Conservation (phyloP, 2,888 invertebrate genomes). For the Cantharis flavilabris region DNA sequence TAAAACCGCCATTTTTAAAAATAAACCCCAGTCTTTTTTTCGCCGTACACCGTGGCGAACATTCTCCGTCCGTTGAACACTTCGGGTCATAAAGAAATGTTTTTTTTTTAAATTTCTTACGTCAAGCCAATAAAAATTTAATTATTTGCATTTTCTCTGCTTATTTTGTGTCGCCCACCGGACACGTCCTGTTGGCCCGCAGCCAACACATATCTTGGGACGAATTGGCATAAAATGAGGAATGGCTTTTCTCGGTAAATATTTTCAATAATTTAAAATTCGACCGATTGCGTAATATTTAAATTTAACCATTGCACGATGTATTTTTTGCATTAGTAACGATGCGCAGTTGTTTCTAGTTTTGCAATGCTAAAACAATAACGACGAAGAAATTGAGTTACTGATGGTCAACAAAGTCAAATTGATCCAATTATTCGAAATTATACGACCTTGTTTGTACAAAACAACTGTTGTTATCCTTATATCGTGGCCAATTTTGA, state of each 20-base stretch:
- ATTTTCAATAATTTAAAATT: not conserved
- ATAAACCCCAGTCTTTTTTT: not conserved
- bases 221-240: not conserved
- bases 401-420: conserved; percentile 12
- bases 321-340: not conserved
- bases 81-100: not conserved
- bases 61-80: not conserved
- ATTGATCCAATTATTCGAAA: conserved; percentile 17
- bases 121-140: conserved; percentile 5
- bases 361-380: conserved; percentile 11
- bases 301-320: not conserved
- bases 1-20: not conserved
- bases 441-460: conserved; percentile 13
- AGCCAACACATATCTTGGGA: conserved; percentile 6
- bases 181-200: not conserved
- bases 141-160: conserved; percentile 3
- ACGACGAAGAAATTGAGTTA: conserved; percentile 6
- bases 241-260: not conserved
- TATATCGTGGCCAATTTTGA: not conserved
- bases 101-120: not conserved
- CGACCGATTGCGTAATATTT: not conserved
- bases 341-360: not conserved
- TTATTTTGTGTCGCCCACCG: conserved; percentile 9
- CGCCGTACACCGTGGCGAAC: not conserved
- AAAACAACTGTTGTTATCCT: not conserved